These are phyloP conservation scores for Drosophila hamatofila DNA, from an alignment of 2,888 invertebrate genomes.

Conservation along the genomic window DNA sequence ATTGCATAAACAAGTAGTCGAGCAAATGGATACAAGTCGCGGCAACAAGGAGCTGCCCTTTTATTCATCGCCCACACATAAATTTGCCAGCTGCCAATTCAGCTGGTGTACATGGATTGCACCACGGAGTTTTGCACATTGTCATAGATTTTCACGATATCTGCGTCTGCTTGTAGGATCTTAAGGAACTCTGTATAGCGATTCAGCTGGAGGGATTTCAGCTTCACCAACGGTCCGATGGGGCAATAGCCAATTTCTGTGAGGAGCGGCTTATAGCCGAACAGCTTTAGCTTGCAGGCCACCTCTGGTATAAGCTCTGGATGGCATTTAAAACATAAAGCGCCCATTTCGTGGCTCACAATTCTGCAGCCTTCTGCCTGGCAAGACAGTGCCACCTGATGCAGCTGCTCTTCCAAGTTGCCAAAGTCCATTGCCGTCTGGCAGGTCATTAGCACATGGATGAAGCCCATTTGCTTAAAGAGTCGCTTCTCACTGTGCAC, in stretches of 20 bases:
- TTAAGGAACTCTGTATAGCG: slow-evolving; percentile 58
- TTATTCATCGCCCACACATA: slow-evolving; percentile 48
- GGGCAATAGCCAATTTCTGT: slow-evolving; percentile 57
- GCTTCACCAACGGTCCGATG: slow-evolving; percentile 36
- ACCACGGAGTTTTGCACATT: slow-evolving; percentile 60
- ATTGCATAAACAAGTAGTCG: slow-evolving; percentile 78
- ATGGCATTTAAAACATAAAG: slow-evolving; percentile 63
- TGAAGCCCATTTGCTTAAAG: slow-evolving; percentile 56
- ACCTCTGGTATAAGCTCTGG: slow-evolving; percentile 48
- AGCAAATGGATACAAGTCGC: slow-evolving; percentile 72
- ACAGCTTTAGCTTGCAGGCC: slow-evolving; percentile 31
- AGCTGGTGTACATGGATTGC: slow-evolving; percentile 6
- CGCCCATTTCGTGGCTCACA: slow-evolving; percentile 46
- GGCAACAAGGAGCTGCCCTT: slow-evolving; percentile 27
- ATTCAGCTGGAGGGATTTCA: slow-evolving; percentile 34
- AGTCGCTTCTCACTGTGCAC: slow-evolving; percentile 28
- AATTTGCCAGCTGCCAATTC: slow-evolving; percentile 39
- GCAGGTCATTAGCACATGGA: slow-evolving; percentile 53
- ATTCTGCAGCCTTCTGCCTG: slow-evolving; percentile 53
- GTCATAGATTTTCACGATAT: slow-evolving; percentile 69
- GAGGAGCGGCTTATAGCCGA: slow-evolving; percentile 56
- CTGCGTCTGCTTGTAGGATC: slow-evolving; percentile 44
- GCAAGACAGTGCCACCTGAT: slow-evolving; percentile 52
- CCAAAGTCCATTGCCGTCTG: slow-evolving; percentile 24
- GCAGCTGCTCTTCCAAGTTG: slow-evolving; percentile 43